Evolutionary conservation across 2,888 invertebrate species (phyloP).

Genomic region (Trichacis sp.): DNA sequence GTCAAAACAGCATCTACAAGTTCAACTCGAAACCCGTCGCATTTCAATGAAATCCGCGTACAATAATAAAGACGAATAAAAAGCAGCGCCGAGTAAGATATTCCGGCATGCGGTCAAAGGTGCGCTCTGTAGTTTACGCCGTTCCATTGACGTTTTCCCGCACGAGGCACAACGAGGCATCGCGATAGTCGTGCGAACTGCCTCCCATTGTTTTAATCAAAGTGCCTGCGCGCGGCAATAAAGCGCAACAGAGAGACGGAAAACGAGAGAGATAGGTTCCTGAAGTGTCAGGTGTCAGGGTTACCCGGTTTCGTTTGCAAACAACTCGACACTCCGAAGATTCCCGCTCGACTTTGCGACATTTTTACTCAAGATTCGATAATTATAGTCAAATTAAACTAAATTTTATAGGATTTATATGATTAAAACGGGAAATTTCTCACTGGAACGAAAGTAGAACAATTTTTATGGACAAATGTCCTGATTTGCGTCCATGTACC

Average conservation of each 20-base stretch:
- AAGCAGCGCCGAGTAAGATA: conserved; percentile 21
- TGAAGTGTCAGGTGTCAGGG: conserved; percentile 64
- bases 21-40: too few species aligned
- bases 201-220: conserved; percentile 53
- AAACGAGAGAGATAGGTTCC: conserved; percentile 47
- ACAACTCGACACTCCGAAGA: conserved; percentile 42
- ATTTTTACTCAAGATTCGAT: conserved; percentile 30
- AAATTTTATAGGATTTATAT: too few species aligned
- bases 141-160: conserved; percentile 32
- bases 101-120: conserved; percentile 32
- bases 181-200: conserved; percentile 50
- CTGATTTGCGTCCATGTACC: too few species aligned
- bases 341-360: not conserved
- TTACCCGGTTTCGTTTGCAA: conserved; percentile 62
- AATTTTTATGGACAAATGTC: too few species aligned
- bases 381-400: conserved; percentile 40
- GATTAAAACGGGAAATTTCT: too few species aligned
- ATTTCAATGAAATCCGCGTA: too few species aligned
- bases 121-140: conserved; percentile 43
- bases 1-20: too few species aligned
- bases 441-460: too few species aligned
- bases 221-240: conserved; percentile 12
- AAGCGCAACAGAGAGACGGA: conserved; percentile 43
- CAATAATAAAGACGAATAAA: too few species aligned
- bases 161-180: conserved; percentile 17